Base-by-base conservation (phyloP, 1,140 invertebrate genomes). In the Ericerus pela region DNA sequence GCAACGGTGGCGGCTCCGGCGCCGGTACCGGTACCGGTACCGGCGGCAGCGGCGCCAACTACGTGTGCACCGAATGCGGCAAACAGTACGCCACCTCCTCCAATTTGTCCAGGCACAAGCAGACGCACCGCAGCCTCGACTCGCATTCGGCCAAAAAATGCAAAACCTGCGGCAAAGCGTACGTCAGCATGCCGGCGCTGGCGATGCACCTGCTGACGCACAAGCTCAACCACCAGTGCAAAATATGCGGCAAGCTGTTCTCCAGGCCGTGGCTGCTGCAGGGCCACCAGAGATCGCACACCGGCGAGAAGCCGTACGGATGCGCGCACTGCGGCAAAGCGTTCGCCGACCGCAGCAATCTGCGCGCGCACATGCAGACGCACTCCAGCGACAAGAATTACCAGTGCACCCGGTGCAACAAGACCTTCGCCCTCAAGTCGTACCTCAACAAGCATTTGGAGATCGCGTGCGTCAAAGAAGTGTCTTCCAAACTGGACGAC, bases 261-360 rank as follows among this genome's bases (percentile, higher is more conserved):
- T 90, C 87, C 1, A 74, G 92, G 16, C 89, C 88, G 0, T 95
- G 92, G 91, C 74, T 95, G 6, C 76, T 96, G 8, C 88, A 93
- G 66, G 90, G 89, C 14, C 94, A 97, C 65, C 77, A 97, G 61
- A 75, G 96, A 22, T 94, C 90, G 2, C 96, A 99, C 73, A 97
- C 94, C 0, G 96, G 96, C 0, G 94, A 98, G 72, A 99, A 98
- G 68, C 96, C 96, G 0, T 99, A 95, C 71, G 91, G 91, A 1
- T 99, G 96, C 72, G 92, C 91, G 6, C 93, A 97, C 68, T 99
- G 96, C 71, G 94, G 93, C 51, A 98, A 98, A 69, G 90, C 92
- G 2, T 99, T 99, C 70, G 95, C 96, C 5, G 95, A 99, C 72
- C 75, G 95, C 29, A 96, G 87, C 60, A 96, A 96, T 68, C 73